These are phyloP conservation scores for Gonocerus acuteangulatus DNA, from an alignment of 2,888 invertebrate genomes.

Conservation along the genomic window DNA sequence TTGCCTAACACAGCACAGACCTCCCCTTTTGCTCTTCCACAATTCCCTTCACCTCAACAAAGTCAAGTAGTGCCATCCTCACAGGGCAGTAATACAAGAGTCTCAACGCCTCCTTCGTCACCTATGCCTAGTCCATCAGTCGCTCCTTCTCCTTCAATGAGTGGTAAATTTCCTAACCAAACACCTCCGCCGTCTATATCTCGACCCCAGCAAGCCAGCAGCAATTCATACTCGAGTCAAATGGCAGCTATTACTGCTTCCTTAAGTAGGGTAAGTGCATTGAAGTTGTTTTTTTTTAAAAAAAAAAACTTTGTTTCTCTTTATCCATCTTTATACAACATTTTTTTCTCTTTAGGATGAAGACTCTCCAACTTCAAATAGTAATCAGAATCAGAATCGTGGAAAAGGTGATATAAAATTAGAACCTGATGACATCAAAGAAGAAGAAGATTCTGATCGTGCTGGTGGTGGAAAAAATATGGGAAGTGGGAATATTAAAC, in stretches of 20 bases:
- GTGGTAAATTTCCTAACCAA: constrained; percentile 44
- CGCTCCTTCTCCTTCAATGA: constrained; percentile 30
- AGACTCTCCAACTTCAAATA: constrained; percentile 41
- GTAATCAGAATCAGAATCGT: constrained; percentile 48
- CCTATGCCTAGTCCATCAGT: constrained; percentile 27
- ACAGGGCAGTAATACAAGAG: constrained; percentile 25
- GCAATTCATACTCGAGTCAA: constrained; percentile 55
- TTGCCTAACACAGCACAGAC: constrained; percentile 32
- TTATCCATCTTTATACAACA: too few species aligned
- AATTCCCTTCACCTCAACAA: constrained; percentile 38
- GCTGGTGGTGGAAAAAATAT: constrained; percentile 55
- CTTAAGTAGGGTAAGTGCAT: constrained; percentile 47
- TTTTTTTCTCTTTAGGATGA: constrained; percentile 44
- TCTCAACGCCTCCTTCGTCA: constrained; percentile 35
- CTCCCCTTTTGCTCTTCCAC: constrained; percentile 38
- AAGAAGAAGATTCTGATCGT: constrained; percentile 51
- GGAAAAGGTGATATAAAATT: constrained; percentile 54
- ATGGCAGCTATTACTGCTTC: constrained; percentile 66
- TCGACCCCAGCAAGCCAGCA: constrained; percentile 28
- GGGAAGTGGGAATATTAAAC: constrained; percentile 55
- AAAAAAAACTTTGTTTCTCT: too few species aligned
- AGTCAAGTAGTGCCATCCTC: constrained; percentile 24
- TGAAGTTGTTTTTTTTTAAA: too few species aligned
- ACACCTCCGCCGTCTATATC: constrained; percentile 39
- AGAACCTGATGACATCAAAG: constrained; percentile 49